Percentiles rank a stretch among this genome's conserved stretches.
Evolutionary conservation across 2,888 invertebrate species (phyloP).

Genomic region (Colostygia pectinataria): DNA sequence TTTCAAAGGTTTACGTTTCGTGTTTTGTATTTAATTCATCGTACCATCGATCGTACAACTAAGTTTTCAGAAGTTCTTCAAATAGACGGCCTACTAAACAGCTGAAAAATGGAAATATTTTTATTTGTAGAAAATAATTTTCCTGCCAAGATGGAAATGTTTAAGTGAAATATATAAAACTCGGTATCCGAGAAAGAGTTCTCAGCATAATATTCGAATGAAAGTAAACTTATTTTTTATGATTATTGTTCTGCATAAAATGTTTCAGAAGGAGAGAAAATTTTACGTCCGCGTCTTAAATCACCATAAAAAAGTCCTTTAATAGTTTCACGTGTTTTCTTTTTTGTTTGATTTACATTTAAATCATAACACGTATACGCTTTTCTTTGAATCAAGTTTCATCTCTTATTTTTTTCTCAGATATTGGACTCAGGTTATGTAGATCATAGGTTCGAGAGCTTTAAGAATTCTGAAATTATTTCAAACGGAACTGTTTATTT

Average conservation of each 20-base stretch:
- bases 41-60: not conserved
- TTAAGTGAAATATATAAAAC: constrained; percentile 35
- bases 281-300: constrained; percentile 12
- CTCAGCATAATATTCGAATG: constrained; percentile 43
- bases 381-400: too few species aligned
- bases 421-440: too few species aligned
- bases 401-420: too few species aligned
- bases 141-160: constrained; percentile 25
- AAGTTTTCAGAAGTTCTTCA: constrained; percentile 8
- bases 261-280: constrained; percentile 20
- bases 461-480: too few species aligned
- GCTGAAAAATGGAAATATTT: constrained; percentile 36
- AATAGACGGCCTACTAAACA: constrained; percentile 11
- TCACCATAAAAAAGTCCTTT: constrained; percentile 5
- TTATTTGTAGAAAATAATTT: constrained; percentile 14
- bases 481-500: too few species aligned
- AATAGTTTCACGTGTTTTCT: not conserved
- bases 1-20: constrained; percentile 1
- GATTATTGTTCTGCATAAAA: constrained; percentile 36
- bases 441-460: too few species aligned
- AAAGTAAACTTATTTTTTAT: constrained; percentile 46
- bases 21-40: not conserved
- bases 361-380: not conserved
- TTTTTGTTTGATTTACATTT: not conserved
- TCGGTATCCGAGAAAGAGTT: constrained; percentile 32